These are phyloP conservation scores for Malacoctenus gilli DNA, from an alignment of 2,797 vertebrate genomes.

Conservation along the genomic window DNA sequence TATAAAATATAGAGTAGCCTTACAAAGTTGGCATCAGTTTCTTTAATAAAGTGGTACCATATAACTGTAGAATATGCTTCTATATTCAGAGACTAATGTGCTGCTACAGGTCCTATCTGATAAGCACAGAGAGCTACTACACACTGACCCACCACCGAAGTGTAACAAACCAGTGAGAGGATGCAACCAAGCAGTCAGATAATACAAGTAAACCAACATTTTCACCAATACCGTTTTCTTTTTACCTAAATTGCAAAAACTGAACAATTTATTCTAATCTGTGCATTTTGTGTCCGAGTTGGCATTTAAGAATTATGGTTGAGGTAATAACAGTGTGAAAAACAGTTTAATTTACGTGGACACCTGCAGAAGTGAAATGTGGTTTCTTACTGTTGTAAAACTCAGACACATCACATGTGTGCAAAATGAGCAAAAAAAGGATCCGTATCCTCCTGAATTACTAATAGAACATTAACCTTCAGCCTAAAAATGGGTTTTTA, in stretches of 20 bases:
- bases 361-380: slow-evolving; percentile 18
- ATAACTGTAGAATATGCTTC: slow-evolving; percentile 29
- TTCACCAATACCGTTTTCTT: slow-evolving; percentile 18
- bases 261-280: slow-evolving; percentile 5
- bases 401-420: slow-evolving; percentile 40
- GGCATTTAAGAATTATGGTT: slow-evolving; percentile 41
- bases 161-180: slow-evolving; percentile 26
- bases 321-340: slow-evolving; percentile 44
- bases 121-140: slow-evolving; percentile 28
- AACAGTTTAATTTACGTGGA: slow-evolving; percentile 20
- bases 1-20: slow-evolving; percentile 57
- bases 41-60: slow-evolving; percentile 22
- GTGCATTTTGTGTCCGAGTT: slow-evolving; percentile 12
- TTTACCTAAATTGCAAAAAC: background rate
- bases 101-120: slow-evolving; percentile 13
- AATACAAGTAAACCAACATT: background rate
- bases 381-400: slow-evolving; percentile 18
- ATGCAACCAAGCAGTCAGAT: slow-evolving; percentile 19
- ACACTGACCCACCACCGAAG: slow-evolving; percentile 59
- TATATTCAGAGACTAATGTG: slow-evolving; percentile 27
- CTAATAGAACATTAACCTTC: slow-evolving; percentile 20
- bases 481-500: slow-evolving; percentile 22
- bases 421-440: slow-evolving; percentile 57
- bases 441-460: slow-evolving; percentile 21
- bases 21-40: slow-evolving; percentile 48